A percentile compares a stretch with the other conserved stretches of the same genome.
Evolutionary conservation across 2,888 invertebrate species (phyloP).

Genomic region (Pristionchus arcanus): DNA sequence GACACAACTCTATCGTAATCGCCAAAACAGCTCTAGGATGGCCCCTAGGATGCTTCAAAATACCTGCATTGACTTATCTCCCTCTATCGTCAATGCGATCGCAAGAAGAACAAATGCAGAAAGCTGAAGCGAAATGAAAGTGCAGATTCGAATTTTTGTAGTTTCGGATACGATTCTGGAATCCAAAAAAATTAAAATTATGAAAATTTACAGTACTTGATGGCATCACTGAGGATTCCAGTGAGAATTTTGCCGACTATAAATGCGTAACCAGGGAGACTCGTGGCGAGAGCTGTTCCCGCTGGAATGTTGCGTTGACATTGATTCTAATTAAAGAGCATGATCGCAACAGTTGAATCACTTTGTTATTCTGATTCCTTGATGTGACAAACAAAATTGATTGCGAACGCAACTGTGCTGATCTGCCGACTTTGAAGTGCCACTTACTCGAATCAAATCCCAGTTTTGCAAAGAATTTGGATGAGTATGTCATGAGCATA

Average conservation of each 20-base stretch:
- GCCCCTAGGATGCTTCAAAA: too few relatives aligned
- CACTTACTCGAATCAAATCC: conserved; percentile 23
- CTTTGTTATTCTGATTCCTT: not conserved
- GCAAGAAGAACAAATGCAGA: conserved; percentile 62
- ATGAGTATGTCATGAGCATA: conserved; percentile 62
- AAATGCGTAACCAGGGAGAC: conserved; percentile 23
- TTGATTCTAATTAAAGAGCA: not conserved
- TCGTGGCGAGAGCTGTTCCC: not conserved
- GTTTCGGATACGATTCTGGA: conserved; percentile 59
- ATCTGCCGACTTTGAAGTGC: too few relatives aligned
- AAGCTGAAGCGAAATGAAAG: conserved; percentile 62
- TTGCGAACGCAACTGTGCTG: too few relatives aligned
- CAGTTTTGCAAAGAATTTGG: conserved; percentile 29
- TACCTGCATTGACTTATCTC: conserved; percentile 51
- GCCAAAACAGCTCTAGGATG: too few relatives aligned
- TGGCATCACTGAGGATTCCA: conserved; percentile 25
- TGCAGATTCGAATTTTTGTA: conserved; percentile 62
- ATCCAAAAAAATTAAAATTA: not conserved
- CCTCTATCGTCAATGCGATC: conserved; percentile 58
- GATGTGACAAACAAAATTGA: too few relatives aligned
- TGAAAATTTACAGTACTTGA: not conserved
- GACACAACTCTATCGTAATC: too few relatives aligned
- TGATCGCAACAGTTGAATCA: not conserved
- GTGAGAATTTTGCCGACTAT: conserved; percentile 39
- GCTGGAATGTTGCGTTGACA: not conserved